A percentile compares a stretch with the other conserved stretches of the same genome.
These are phyloP conservation scores for Meloidogyne hapla DNA, from an alignment of 1,140 invertebrate genomes.

Conservation along the genomic window DNA sequence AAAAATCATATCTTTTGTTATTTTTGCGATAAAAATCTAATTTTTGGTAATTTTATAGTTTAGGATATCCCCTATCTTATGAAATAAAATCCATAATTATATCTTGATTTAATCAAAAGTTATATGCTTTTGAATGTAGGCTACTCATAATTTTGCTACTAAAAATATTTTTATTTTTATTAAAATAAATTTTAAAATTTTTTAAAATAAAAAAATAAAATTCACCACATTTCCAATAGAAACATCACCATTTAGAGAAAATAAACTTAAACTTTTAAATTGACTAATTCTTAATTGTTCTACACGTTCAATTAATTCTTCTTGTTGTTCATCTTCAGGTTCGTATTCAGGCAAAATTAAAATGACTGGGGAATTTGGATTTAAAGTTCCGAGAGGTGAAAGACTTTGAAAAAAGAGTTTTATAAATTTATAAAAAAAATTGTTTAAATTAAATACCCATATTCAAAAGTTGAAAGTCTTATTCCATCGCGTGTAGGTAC, in stretches of 20 bases:
- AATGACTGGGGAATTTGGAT: constrained; percentile 52
- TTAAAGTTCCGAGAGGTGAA: constrained; percentile 49
- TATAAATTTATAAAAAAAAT: neutral
- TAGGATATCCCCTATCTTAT: neutral
- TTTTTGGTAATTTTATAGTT: neutral
- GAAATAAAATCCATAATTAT: no score
- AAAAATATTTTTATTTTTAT: neutral
- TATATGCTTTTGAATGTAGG: neutral
- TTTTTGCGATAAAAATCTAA: neutral
- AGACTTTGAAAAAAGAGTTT: constrained; percentile 49
- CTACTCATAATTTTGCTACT: neutral
- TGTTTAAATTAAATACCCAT: constrained; percentile 38
- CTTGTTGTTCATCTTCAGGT: constrained; percentile 32
- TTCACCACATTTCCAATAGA: neutral
- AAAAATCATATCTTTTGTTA: neutral
- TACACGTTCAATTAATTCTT: constrained; percentile 1
- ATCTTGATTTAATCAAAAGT: neutral
- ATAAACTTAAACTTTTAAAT: constrained; percentile 55
- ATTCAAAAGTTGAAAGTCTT: constrained; percentile 62
- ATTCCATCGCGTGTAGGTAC: constrained; percentile 56
- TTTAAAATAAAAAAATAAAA: constrained; percentile 1
- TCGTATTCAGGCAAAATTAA: constrained; percentile 47
- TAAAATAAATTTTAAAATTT: constrained; percentile 12
- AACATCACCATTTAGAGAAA: constrained; percentile 42
- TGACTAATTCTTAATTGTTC: constrained; percentile 25